Evolutionary conservation across 2,888 invertebrate genomes (phyloP), one percentile per base, ranked within the genome.

Genomic region (Pachymerium ferrugineum): DNA sequence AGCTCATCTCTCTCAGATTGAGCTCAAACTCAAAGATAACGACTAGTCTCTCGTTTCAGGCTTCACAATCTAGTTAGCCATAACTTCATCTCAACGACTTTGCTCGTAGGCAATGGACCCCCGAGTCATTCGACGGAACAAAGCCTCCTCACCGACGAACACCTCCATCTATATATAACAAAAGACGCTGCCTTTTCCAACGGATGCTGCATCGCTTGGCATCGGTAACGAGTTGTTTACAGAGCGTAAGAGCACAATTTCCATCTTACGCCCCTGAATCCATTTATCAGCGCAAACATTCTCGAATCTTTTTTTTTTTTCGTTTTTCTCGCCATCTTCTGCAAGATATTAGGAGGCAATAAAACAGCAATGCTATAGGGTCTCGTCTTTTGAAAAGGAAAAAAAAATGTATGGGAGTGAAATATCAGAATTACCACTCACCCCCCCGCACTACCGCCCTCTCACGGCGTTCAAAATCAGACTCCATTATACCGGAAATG

Each of bases 11-110:
- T 54, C 47, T 54, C 47, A 54, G 47, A 54, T 54, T 54, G 47
- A 54, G 47, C 47, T 54, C 47, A 54, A 54, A 54, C 47, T 54
- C 47, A 54, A 54, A 54, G 47, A 54, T 54, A 54, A 54, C 47
- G 47, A 54, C 47, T 54, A 54, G 47, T n/a, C 47, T 54, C 22
- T 54, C 47, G 47, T 54, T 54, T 54, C 47, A 54, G n/a, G 47
- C 47, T 54, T 54, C 47, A 54, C 47, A 54, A 54, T 54, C 47
- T 54, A 54, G 47, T 54, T 54, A 54, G 47, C 47, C 47, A 54
- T 54, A 54, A 54, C 47, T 54, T 54, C 47, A 54, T 54, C 47
- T 54, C 47, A 54, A 54, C 47, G 47, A 54, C 47, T 54, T 54
- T 54, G 47, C 47, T 54, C 47, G 16, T 54, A 54, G 47, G 47